Evolutionary conservation across 1,140 invertebrate species (phyloP).

Genomic region (Eumaeus atala): DNA sequence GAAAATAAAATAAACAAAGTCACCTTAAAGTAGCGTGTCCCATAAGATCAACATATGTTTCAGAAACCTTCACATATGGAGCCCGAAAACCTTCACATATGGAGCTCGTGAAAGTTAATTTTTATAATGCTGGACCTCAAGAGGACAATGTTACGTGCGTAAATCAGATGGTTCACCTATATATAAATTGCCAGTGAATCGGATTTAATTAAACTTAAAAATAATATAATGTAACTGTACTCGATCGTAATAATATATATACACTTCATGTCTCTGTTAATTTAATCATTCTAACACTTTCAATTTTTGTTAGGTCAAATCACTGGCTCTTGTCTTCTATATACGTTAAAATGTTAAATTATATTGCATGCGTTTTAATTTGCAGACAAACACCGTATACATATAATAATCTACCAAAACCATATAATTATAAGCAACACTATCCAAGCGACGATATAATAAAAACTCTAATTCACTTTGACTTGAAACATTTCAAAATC

Average conservation of each 20-base stretch:
- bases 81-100: no score
- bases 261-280: background rate
- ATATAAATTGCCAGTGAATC: background rate
- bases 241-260: no score
- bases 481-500: no score
- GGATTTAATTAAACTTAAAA: background rate
- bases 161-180: background rate
- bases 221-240: background rate
- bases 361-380: background rate
- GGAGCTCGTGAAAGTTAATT: no score
- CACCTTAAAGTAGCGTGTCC: no score
- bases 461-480: no score
- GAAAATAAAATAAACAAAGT: background rate
- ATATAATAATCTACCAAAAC: background rate
- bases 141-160: background rate
- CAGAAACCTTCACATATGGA: no score
- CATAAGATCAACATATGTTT: no score
- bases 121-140: background rate
- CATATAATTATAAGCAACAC: no score
- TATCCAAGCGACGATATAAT: no score
- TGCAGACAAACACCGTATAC: background rate
- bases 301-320: background rate
- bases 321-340: background rate
- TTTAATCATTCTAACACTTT: background rate
- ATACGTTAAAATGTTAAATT: background rate